Base-by-base conservation (phyloP, 1,140 invertebrate species). In the Zelostemma sp. region DNA sequence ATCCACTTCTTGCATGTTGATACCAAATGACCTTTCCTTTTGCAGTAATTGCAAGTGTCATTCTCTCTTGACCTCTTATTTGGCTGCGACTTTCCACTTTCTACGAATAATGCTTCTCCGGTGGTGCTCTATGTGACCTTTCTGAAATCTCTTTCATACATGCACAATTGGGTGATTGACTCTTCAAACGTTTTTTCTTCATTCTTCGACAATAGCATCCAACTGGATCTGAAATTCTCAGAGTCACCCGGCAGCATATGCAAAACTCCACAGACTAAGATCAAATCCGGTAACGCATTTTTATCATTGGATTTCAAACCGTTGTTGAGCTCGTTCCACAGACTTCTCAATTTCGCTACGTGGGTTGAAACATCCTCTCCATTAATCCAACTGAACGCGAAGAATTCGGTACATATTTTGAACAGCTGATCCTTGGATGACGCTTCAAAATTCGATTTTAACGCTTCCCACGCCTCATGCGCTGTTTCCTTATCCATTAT, bases 331-430 rank as follows among this genome's bases (percentile, higher is more conserved):
- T 76, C 72, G 49, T 65, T 70, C 72, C 73, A 74, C 58, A 77
- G 50, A 59, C 57, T 72, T 59, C 33, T 63, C 15, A 77, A 62
- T 50, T 70, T 76, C 31, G 73, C 75, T 14, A 69, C 49, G 59
- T 73, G 70, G 12, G 72, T 75, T 1, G 68, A 75, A 38, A 74
- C 70, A 49, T 78, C 76, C 12, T 78, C 57, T 16, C 57, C 63
- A 18, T 33, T 6, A n/a, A 15, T 66, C 74, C 74, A 76, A 55
- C 47, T 53, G 45, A 75, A 73, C n/a, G 70, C 59, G 48, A 78
- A 73, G 51, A 76, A 75, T 49, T 78, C 74, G 35, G 51, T 64
- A 56, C 76, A 78, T 35, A 68, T 73, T 40, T 72, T 68, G 43
- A 76, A 72, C 8, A 76, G 43, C 59, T 77, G 69, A 66, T 75